Evolutionary conservation across 2,113 vertebrate species (phyloP), one percentile per base, ranked within the genome.

Genomic region (Lophochroa leadbeateri): DNA sequence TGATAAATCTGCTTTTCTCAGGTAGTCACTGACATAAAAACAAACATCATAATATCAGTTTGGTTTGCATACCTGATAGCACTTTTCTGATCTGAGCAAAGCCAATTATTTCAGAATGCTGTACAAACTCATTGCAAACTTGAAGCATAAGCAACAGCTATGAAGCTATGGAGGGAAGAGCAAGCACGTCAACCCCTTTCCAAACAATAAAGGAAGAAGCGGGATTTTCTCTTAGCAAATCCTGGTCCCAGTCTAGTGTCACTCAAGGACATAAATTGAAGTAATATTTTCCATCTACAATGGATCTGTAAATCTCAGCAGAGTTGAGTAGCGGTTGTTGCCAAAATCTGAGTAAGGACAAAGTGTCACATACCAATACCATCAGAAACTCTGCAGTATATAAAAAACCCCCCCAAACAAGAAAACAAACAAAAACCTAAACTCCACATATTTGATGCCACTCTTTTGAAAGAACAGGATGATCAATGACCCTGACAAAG

Each of bases 331-430:
- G 12, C 25, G 6, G 7, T 35, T 64, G 50, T 37, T 88, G 50
- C n/a, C 78, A 94, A 92, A 85, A 67, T 82, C 61, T 75, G 50
- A 79, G 33, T 37, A 63, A 74, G 49, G 50, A 70, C 65, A 92
- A 78, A 79, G 46, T 12, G 7, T 49, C 61, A 67, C 1, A 3
- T 43, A 88, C 79, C 75, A 75, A 68, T 50, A 88, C 10, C 14
- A 71, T 10, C 33, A 88, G 33, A 72, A 92, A 71, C 11, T 44
- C 49, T 49, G 31, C 46, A 87, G 43, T 5, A 27, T 55, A 24
- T 24, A 58, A 58, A 58, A 58, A 23, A 23, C 1, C 2, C n/a
- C n/a, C n/a, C n/a, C n/a, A n/a, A n/a, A n/a, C n/a, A n/a, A n/a
- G n/a, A n/a, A 58, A 58, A 10, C 9, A 58, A 50, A 7, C 1